Base-by-base conservation (phyloP, 2,888 invertebrate genomes). In the Thumatha senex region DNA sequence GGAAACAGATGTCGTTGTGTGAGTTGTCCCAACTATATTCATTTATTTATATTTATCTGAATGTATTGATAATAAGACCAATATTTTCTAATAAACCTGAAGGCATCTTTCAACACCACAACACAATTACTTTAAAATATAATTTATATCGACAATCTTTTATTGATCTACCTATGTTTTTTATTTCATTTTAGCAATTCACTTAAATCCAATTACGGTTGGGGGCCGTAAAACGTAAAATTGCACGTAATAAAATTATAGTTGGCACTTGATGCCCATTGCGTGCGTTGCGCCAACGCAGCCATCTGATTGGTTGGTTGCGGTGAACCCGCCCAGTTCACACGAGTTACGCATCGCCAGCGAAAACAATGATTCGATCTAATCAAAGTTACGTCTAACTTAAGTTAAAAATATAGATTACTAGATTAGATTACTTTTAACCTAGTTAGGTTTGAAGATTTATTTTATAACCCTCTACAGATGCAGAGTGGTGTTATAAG, bases 251-350 rank as follows among this genome's bases (percentile, higher is more conserved):
- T 66, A 55, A 64, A 63, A 64, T 56, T 53, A 50, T 61, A 24
- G 51, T 52, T 47, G 31, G 35, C 46, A 44, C 36, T 52, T 40
- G 29, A n/a, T 14, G 4, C 40, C 0, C 13, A 56, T 55, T 46
- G 57, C 59, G 58, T 61, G 61, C 45, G 40, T 15, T 62, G 60
- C 64, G 70, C 63, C 40, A 51, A 56, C 66, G 70, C 67, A 48
- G 54, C 46, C 40, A 60, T 52, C 60, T 75, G 70, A 86, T 86
- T 86, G 86, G 87, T 42, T 49, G 67, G 30, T 44, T 42, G 33
- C 13, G 10, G 24, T 51, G 54, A 54, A 53, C 61, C 65, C 67
- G 68, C 73, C 81, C 84, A 75, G 79, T 80, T 78, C 73, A 67
- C 70, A 70, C 58, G 69, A 46, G 11, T 59, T 61, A 73, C 60